phyloP scores from a whole-genome alignment of 2,797 vertebrate species.

The Leptodactylus fallax region DNA sequence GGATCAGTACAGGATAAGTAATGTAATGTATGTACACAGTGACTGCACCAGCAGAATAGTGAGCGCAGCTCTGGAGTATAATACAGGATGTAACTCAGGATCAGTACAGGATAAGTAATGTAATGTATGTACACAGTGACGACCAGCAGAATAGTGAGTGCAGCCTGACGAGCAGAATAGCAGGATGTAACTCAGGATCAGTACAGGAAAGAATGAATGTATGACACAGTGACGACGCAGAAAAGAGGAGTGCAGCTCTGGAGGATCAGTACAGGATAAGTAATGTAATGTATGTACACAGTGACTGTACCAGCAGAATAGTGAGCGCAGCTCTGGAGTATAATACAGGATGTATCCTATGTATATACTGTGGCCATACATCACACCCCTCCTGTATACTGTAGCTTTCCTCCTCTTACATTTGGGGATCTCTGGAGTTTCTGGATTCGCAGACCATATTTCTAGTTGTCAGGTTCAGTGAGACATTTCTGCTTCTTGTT shows the following conservation, averaged over 20 bases:
- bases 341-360: not conserved
- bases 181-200: not conserved
- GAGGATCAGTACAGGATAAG: not conserved
- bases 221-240: not conserved
- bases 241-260: not conserved
- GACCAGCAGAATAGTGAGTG: no score
- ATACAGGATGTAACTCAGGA: no score
- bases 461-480: not conserved
- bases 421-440: not conserved
- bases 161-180: no score
- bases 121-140: no score
- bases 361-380: not conserved
- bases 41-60: no score
- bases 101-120: no score
- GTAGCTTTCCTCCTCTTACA: not conserved
- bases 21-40: no score
- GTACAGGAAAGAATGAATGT: not conserved
- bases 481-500: slow-evolving; percentile 18
- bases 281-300: not conserved
- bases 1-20: no score
- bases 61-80: no score
- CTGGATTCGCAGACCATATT: no score
- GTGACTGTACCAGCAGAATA: not conserved
- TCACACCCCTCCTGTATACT: no score
- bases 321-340: no score